Evolutionary conservation across 1,140 invertebrate genomes (phyloP).

Genomic region (Parapsyche elsis): DNA sequence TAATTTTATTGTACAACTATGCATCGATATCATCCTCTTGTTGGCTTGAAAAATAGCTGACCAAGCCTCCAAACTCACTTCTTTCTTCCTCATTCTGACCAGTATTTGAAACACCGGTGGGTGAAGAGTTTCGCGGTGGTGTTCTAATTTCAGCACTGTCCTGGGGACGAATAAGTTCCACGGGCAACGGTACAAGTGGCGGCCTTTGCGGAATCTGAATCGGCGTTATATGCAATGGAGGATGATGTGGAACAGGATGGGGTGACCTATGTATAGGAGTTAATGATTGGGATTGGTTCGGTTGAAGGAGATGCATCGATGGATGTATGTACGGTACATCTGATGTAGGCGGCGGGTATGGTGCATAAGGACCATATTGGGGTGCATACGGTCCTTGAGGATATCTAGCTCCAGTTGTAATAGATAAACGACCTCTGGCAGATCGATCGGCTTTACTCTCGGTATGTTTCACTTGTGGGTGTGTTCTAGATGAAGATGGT

Average conservation of each 20-base stretch:
- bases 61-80: slow-evolving; percentile 83
- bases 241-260: slow-evolving; percentile 15
- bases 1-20: slow-evolving; percentile 65
- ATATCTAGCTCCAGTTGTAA: slow-evolving; percentile 58
- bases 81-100: slow-evolving; percentile 68
- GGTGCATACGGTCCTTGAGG: slow-evolving; percentile 65
- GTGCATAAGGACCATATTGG: slow-evolving; percentile 63
- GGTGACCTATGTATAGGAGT: slow-evolving; percentile 25
- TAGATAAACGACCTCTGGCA: slow-evolving; percentile 51
- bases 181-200: slow-evolving; percentile 60
- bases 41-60: slow-evolving; percentile 90
- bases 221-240: slow-evolving; percentile 36
- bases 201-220: slow-evolving; percentile 37
- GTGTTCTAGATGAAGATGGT: slow-evolving; percentile 32
- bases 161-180: slow-evolving; percentile 56
- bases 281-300: neutral
- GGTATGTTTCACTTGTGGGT: slow-evolving; percentile 59
- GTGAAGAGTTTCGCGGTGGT: slow-evolving; percentile 24
- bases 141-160: slow-evolving; percentile 43
- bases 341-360: slow-evolving; percentile 59
- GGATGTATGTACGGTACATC: slow-evolving; percentile 46
- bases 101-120: slow-evolving; percentile 44
- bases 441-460: slow-evolving; percentile 60
- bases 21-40: slow-evolving; percentile 78
- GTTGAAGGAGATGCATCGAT: slow-evolving; percentile 38